A percentile compares a stretch with the other conserved stretches of the same genome.
Evolutionary conservation across 2,888 invertebrate species (phyloP).

Genomic region (Oscheius sp.): DNA sequence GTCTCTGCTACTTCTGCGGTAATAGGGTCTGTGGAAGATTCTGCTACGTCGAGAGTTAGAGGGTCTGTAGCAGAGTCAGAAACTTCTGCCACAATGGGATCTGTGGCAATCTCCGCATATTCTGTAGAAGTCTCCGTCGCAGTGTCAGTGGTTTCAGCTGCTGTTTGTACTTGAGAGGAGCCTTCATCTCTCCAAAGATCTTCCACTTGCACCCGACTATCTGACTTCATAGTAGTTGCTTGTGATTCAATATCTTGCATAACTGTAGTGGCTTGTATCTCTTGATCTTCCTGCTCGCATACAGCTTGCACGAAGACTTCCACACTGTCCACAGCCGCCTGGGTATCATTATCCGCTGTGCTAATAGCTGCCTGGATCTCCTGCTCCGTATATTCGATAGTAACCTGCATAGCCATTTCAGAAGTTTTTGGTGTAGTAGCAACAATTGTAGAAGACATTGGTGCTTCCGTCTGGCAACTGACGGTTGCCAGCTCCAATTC

Average conservation of each 20-base stretch:
- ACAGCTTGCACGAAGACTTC: constrained; percentile 4
- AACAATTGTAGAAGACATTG: not conserved
- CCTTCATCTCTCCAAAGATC: constrained; percentile 12
- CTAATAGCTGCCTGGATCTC: constrained; percentile 14
- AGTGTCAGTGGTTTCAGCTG: not conserved
- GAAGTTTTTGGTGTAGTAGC: constrained; percentile 6
- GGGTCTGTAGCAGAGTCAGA: not conserved
- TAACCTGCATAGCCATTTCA: constrained; percentile 13
- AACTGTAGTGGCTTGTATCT: constrained; percentile 10
- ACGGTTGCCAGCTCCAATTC: not conserved
- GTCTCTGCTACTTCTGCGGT: not conserved
- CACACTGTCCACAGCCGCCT: not conserved
- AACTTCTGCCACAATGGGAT: too few species aligned
- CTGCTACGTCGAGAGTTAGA: not conserved
- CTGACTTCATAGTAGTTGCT: not conserved
- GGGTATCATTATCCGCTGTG: not conserved
- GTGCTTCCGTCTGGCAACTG: constrained; percentile 19
- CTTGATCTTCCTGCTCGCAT: constrained; percentile 1
- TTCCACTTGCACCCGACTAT: constrained; percentile 6
- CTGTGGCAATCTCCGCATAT: not conserved
- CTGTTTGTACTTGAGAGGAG: not conserved
- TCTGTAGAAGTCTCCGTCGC: not conserved
- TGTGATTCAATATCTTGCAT: not conserved
- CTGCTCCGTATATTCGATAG: not conserved
- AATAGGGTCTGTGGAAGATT: not conserved